Evolutionary conservation across 1,140 invertebrate genomes (phyloP).

Genomic region (Drosophila pandora): DNA sequence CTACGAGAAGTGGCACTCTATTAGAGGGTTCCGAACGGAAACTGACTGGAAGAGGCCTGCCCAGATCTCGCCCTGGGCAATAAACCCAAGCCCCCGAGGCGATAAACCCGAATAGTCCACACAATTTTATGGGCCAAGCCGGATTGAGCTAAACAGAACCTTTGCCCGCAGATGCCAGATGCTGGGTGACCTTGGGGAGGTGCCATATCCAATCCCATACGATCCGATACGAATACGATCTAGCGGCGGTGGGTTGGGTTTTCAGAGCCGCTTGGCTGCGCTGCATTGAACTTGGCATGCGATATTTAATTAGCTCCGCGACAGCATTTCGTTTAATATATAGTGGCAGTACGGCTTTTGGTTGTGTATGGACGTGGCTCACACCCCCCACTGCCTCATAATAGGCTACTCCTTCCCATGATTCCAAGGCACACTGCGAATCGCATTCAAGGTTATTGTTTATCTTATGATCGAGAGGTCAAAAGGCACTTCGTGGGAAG

Average conservation of each 20-base stretch:
- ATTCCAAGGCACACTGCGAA: too few relatives aligned
- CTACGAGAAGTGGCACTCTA: neutral
- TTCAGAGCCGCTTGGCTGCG: conserved; percentile 27
- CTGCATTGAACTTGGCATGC: conserved; percentile 70
- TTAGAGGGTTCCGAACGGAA: neutral
- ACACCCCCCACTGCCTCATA: neutral
- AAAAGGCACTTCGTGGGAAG: neutral
- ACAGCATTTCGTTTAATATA: conserved; percentile 33
- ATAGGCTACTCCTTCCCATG: too few relatives aligned
- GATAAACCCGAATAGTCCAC: neutral
- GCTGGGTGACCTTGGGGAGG: conserved; percentile 15
- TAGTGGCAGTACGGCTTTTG: conserved; percentile 8
- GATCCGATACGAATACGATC: conserved; percentile 16
- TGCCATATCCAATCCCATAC: conserved; percentile 6
- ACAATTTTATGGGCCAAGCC: neutral
- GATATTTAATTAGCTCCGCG: conserved; percentile 54
- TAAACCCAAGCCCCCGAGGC: neutral
- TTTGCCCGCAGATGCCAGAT: conserved; percentile 22
- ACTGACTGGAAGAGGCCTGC: neutral
- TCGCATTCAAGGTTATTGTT: too few relatives aligned
- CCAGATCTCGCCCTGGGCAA: neutral
- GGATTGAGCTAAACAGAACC: conserved; percentile 18
- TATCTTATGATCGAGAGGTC: too few relatives aligned
- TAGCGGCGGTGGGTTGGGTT: neutral
- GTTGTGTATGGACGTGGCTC: neutral